Conservation (phyloP, 2,888 invertebrate species). For the Coenonympha arcania region DNA sequence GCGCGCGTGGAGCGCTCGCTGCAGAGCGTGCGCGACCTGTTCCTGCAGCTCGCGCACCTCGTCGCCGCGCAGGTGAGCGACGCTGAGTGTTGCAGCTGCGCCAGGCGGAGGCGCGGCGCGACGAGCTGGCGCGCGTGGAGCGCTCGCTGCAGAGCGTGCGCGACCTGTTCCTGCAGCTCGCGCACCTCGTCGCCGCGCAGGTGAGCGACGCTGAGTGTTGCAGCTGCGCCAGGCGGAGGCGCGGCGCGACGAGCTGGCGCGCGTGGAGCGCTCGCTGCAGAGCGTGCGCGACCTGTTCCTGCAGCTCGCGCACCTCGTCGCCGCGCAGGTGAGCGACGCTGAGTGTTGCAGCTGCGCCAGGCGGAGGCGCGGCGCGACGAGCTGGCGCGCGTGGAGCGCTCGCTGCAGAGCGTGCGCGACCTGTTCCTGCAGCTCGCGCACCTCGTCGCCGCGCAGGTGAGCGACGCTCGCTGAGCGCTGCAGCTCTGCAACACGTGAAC, state of each 20-base stretch:
- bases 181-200: conserved; percentile 79
- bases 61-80: conserved; percentile 79
- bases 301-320: conserved; percentile 69
- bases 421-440: conserved; percentile 49
- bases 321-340: conserved; percentile 74
- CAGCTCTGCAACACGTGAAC: too few species aligned
- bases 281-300: conserved; percentile 81
- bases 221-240: background rate
- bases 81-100: background rate
- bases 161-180: conserved; percentile 69
- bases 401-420: conserved; percentile 83
- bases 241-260: conserved; percentile 33
- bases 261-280: conserved; percentile 83
- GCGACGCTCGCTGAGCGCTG: conserved; percentile 23
- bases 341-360: background rate
- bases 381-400: conserved; percentile 79
- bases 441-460: conserved; percentile 81
- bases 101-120: background rate
- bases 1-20: conserved; percentile 84
- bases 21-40: conserved; percentile 84
- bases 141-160: conserved; percentile 83
- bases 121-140: conserved; percentile 76
- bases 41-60: conserved; percentile 85
- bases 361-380: background rate
- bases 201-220: conserved; percentile 40